Evolutionary conservation across 2,797 vertebrate genomes (phyloP).

Genomic region (Morelia viridis): DNA sequence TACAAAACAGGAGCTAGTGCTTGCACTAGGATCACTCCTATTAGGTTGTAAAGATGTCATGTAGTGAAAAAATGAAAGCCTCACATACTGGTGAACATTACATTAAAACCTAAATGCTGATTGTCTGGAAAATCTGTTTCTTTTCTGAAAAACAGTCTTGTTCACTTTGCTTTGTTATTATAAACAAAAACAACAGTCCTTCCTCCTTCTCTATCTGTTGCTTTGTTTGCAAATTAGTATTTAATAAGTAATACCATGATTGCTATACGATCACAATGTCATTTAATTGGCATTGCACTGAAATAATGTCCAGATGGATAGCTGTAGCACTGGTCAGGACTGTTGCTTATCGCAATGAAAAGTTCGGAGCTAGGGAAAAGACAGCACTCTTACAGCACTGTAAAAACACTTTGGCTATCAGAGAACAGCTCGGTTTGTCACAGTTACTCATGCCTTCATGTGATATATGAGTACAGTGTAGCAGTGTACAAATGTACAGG

Average conservation of each 20-base stretch:
- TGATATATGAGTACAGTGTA: not conserved
- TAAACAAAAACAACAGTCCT: not conserved
- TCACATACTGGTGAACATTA: not conserved
- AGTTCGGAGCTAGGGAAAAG: not conserved
- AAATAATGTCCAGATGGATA: not conserved
- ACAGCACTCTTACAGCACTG: not conserved
- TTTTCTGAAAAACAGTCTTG: not conserved
- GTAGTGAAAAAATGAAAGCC: too few relatives aligned
- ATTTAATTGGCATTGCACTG: not conserved
- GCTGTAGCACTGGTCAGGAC: not conserved
- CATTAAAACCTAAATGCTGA: not conserved
- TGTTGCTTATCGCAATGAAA: too few relatives aligned
- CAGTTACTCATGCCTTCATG: not conserved
- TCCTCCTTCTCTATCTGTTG: not conserved
- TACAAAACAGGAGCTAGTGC: too few relatives aligned
- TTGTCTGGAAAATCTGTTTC: not conserved
- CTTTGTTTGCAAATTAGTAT: not conserved
- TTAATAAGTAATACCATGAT: not conserved
- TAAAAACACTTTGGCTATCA: not conserved
- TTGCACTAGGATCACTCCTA: too few relatives aligned
- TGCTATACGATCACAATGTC: not conserved
- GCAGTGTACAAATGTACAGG: not conserved
- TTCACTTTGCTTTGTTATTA: not conserved
- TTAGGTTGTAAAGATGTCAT: too few relatives aligned
- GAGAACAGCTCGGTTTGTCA: conserved; percentile 22